Base-by-base conservation (phyloP, 2,888 invertebrate genomes). In the Lutraria lutraria region DNA sequence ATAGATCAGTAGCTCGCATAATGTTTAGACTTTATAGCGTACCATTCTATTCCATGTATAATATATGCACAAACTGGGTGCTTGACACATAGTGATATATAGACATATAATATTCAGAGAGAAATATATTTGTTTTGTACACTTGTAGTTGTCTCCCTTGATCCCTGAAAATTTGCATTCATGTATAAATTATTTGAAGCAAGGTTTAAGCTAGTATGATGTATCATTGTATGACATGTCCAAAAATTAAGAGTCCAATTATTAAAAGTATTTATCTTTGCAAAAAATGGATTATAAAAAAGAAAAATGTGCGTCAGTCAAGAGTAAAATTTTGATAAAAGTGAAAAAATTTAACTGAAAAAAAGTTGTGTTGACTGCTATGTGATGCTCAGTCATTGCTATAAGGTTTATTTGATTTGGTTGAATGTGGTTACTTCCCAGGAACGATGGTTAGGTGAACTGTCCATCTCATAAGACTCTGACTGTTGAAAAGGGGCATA, bases 21-120 rank as follows among this genome's bases (percentile, higher is more conserved):
- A 8, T 68, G 63, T 43, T 43, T 68, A 68, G 63, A 68, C 63
- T 43, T 43, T 43, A 25, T 68, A n/a, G 25, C 25, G 25, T 68
- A 68, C 8, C 13, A 25, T 68, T 25, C 63, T 68, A 68, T 68
- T 68, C 63, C 25, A 68, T 25, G 63, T 68, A 68, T 68, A 68
- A 68, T n/a, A n/a, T n/a, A 68, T 68, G 63, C 63, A 68, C 63
- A 68, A 68, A 68, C 6, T 43, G 43, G 63, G 25, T 68, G 63
- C 25, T 68, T 68, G 63, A 68, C n/a, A n/a, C 25, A 68, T 68
- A 68, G 63, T 68, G 63, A 68, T 1, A 25, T 43, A 43, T n/a
- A n/a, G 4, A 43, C 43, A 4, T 68, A 25, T 68, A 25, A 68
- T 68, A 68, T 25, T 25, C 25, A 25, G 63, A 68, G 19, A 60